Evolutionary conservation across 2,888 invertebrate species (phyloP), one percentile per base, ranked within the genome.

Genomic region (Ochlodes sylvanus): DNA sequence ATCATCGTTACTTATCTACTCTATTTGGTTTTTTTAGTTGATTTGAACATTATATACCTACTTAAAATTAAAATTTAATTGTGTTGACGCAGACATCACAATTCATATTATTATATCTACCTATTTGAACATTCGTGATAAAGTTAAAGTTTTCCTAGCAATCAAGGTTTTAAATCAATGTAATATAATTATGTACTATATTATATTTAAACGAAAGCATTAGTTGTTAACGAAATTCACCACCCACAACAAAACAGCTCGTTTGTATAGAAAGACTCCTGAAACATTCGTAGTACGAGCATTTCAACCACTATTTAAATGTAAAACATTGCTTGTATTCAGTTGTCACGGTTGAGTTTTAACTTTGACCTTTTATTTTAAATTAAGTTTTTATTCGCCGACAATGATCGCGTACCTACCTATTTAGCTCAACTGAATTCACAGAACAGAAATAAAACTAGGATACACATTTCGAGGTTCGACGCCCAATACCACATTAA

Each of bases 401-500:
- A 3, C 42, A 50, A 50, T 12, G 17, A 50, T 21, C 50, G 19
- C 19, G 50, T 3, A 50, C 2, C 6, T 50, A 50, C 9, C 7
- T 50, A 50, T 1, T 12, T 27, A 27, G 5, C 27, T 27, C 27
- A 5, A 27, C 27, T 27, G 27, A 4, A 27, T 12, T 7, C 9
- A 50, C 12, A 2, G 17, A 50, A 50, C 6, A 50, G n/a, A 42
- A 47, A 38, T 12, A 19, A 50, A 12, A 50, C n/a, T 10, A 12
- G 12, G 7, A 2, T 19, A 27, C 27, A 27, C 12, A 52, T 52
- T 17, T 5, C 14, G 9, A 27, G 14, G 52, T 52, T 52, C 52
- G 27, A 52, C 50, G 9, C 17, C 52, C 21, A 12, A 27, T 27
- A 52, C 21, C 52, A 52, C 42, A 66, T 54, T 66, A 10, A 42